Evolutionary conservation across 2,113 vertebrate genomes (phyloP).

Genomic region (Nothoprocta perdicaria): DNA sequence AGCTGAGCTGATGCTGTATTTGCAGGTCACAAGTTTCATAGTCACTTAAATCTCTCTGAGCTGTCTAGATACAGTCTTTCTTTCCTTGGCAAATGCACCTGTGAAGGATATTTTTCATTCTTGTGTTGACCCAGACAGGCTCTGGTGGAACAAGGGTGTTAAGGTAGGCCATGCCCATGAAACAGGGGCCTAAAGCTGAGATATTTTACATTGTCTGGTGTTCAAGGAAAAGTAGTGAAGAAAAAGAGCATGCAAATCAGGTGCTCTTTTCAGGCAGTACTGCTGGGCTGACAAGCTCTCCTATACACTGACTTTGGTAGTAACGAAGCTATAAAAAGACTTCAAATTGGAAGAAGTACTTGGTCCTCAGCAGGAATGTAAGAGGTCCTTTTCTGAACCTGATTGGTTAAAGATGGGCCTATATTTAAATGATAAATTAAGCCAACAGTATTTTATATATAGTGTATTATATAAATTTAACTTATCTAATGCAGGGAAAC

Average conservation of each 20-base stretch:
- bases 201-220: neutral
- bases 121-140: neutral
- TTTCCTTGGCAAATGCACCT: neutral
- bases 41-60: neutral
- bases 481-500: fast-evolving
- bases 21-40: neutral
- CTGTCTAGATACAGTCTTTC: neutral
- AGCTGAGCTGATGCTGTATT: neutral
- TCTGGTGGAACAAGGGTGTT: neutral
- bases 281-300: neutral
- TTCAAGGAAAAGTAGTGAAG: neutral
- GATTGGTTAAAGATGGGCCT: neutral
- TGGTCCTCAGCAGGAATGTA: neutral
- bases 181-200: neutral
- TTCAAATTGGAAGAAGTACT: neutral
- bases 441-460: neutral
- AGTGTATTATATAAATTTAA: neutral
- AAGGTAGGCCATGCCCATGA: fast-evolving
- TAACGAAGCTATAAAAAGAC: neutral
- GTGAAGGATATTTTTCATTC: neutral
- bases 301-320: neutral
- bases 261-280: neutral
- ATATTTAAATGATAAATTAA: neutral
- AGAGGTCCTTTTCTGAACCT: neutral
- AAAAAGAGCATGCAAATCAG: fast-evolving